These are phyloP conservation scores for Chionis minor DNA, from an alignment of 2,113 vertebrate species.

Conservation along the genomic window DNA sequence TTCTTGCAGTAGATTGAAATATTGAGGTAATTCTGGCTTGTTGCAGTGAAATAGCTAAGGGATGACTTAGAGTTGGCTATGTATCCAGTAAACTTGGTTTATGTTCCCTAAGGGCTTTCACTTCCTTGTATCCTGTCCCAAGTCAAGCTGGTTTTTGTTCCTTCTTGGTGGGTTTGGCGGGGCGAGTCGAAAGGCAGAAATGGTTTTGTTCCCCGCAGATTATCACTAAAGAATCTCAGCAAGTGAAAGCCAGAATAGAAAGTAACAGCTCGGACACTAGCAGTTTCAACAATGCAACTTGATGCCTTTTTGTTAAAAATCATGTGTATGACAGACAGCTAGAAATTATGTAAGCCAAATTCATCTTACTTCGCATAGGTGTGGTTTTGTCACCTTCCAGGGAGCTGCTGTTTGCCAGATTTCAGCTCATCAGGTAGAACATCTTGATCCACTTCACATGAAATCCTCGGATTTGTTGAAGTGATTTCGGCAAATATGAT, in stretches of 20 bases:
- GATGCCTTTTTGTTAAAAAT: not conserved
- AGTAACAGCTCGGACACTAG: not conserved
- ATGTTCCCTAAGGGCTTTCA: not conserved
- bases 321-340: not conserved
- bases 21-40: not conserved
- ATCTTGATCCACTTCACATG: not conserved
- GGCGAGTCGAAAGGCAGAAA: not conserved
- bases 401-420: not conserved
- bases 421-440: not conserved
- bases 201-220: not conserved
- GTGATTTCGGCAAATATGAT: not conserved
- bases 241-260: not conserved
- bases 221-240: not conserved
- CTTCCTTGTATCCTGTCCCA: not conserved
- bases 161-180: not conserved
- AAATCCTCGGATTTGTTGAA: not conserved
- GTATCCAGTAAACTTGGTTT: not conserved
- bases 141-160: not conserved
- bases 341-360: not conserved
- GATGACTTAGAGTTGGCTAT: not conserved
- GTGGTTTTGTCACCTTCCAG: not conserved
- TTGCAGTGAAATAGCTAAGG: not conserved
- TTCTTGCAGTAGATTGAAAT: not conserved
- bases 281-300: not conserved
- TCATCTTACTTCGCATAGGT: not conserved